phyloP scores from a whole-genome alignment of 2,888 invertebrate species.

The Toxonevra muliebris region DNA sequence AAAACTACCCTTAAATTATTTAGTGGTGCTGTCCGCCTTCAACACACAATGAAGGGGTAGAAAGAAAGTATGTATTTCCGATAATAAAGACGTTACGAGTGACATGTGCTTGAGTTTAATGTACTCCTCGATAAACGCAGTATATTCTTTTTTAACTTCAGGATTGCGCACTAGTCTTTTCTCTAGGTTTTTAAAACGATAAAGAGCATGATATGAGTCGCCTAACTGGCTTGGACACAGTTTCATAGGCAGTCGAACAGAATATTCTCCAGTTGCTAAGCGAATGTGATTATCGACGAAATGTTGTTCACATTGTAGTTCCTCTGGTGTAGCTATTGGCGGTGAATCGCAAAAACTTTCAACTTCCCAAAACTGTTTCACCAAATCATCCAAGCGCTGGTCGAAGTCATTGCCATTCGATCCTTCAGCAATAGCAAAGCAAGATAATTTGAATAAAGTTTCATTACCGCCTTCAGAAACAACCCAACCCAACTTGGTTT shows the following conservation, averaged over 20 bases:
- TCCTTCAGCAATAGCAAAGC: not conserved
- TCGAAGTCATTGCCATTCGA: not conserved
- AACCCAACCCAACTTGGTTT: conserved; percentile 31
- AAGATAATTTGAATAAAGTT: not conserved
- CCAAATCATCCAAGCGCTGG: conserved; percentile 10
- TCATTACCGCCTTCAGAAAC: conserved; percentile 17
- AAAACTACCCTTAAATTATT: conserved; percentile 10
- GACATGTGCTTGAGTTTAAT: conserved; percentile 14
- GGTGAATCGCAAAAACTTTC: conserved; percentile 9
- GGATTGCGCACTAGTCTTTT: not conserved
- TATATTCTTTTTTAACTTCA: conserved; percentile 9
- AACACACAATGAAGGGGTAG: conserved; percentile 17
- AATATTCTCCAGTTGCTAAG: conserved; percentile 29
- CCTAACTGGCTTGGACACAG: conserved; percentile 14
- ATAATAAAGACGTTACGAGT: not conserved
- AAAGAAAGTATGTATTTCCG: not conserved
- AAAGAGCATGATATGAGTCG: too few species aligned
- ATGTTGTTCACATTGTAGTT: conserved; percentile 34
- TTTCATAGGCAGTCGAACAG: conserved; percentile 32
- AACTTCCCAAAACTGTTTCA: conserved; percentile 27
- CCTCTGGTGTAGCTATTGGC: conserved; percentile 22
- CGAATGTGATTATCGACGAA: conserved; percentile 27
- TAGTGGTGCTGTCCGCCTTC: conserved; percentile 18
- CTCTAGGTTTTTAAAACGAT: conserved; percentile 13
- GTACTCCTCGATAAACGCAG: conserved; percentile 15